Base-by-base conservation (phyloP, 2,797 vertebrate species). In the Limnodromus scolopaceus region DNA sequence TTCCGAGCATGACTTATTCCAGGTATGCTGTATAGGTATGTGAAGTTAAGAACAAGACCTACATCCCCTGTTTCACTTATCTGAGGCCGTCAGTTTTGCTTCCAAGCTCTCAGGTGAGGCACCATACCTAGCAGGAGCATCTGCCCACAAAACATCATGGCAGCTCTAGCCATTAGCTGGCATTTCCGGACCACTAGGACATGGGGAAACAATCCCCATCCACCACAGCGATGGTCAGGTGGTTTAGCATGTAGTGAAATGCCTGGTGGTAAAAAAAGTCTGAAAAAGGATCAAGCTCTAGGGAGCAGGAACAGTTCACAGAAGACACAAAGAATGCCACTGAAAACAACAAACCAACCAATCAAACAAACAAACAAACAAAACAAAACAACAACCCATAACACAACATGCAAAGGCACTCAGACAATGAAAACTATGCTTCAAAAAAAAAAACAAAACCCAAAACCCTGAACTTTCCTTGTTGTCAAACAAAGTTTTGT, bases 21-120 rank as follows among this genome's bases (percentile, higher is more conserved):
- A 46, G 11, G 24, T 20, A 9, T 2, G 12, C 11, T 45, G 7
- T 15, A 49, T 0, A 57, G n/a, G 27, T 43, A n/a, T 3, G 3
- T 20, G 22, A 83, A 94, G 55, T 41, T 28, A 51, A 46, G 46
- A 45, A 46, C 12, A 32, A 70, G 51, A 89, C 22, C n/a, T 34
- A 54, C 12, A 34, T 17, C 7, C 11, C 7, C 9, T 43, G 20
- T 20, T 20, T 58, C 68, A 28, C 45, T 71, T 60, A 41, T 28
- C 32, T 27, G 25, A 19, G 28, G 19, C 24, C 45, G 55, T 34
- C 16, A 27, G 38, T 20, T 61, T 71, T 76, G 20, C 28, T 57
- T 34, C 20, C 65, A 55, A 65, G 48, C 18, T 66, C 36, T 34
- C 34, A n/a, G 49, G 46, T 20, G 68, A 46, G 23, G 18, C 20